Evolutionary conservation across 2,888 invertebrate genomes (phyloP).

Genomic region (Hartigia nigra): DNA sequence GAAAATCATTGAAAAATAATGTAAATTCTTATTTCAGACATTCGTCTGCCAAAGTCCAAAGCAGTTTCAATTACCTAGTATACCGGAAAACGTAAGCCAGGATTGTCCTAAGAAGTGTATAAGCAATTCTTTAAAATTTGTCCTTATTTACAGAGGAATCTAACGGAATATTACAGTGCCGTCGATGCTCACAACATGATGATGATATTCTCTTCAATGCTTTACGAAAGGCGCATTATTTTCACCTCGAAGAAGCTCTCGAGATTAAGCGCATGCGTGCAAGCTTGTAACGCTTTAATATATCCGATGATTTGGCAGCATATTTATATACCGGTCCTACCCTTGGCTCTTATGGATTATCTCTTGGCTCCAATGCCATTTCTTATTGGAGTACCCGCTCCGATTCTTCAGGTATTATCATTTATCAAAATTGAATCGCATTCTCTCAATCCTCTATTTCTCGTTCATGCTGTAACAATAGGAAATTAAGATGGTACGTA

Average conservation of each 20-base stretch:
- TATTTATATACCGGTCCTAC: slow-evolving; percentile 95
- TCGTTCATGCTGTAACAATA: neutral
- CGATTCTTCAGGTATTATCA: slow-evolving; percentile 77
- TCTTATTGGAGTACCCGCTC: slow-evolving; percentile 92
- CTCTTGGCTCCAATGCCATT: slow-evolving; percentile 97
- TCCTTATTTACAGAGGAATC: slow-evolving; percentile 80
- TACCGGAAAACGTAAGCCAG: slow-evolving; percentile 91
- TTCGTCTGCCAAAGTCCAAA: slow-evolving; percentile 84
- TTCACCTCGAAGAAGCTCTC: slow-evolving; percentile 92
- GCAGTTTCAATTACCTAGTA: slow-evolving; percentile 87
- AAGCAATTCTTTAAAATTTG: neutral
- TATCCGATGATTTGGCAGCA: slow-evolving; percentile 99
- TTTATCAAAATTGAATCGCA: neutral
- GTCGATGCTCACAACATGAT: slow-evolving; percentile 95
- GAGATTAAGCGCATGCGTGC: slow-evolving; percentile 90
- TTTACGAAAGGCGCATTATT: slow-evolving; percentile 93
- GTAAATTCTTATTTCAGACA: slow-evolving; percentile 70
- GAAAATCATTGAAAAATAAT: neutral
- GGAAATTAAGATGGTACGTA: slow-evolving; percentile 4
- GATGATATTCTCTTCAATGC: slow-evolving; percentile 92
- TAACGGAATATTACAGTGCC: slow-evolving; percentile 98
- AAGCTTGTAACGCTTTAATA: slow-evolving; percentile 93
- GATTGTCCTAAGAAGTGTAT: neutral
- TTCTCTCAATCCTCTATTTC: neutral
- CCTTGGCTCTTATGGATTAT: slow-evolving; percentile 89